Percentiles rank a stretch among this genome's conserved stretches.
These are phyloP conservation scores for Ardeotis arabs DNA, from an alignment of 2,113 vertebrate species.

Conservation along the genomic window DNA sequence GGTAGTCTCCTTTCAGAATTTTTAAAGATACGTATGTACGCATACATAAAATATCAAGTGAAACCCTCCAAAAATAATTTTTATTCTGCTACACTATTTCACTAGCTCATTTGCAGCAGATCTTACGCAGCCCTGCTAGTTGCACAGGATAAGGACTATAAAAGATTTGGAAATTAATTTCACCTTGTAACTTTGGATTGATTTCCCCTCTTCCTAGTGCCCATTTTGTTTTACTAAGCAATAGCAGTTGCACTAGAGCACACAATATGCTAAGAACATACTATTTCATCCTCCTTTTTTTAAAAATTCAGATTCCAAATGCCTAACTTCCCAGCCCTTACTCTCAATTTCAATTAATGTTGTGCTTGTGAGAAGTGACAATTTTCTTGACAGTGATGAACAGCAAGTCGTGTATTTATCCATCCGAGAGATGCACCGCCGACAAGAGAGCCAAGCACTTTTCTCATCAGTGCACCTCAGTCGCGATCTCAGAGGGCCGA, in stretches of 20 bases:
- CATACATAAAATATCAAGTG: neutral
- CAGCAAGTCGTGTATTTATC: constrained; percentile 40
- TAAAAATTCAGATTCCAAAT: neutral
- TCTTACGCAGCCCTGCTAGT: neutral
- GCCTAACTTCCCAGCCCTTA: neutral
- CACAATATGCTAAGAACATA: neutral
- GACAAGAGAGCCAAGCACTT: constrained; percentile 32
- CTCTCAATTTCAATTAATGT: constrained; percentile 49
- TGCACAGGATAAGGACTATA: neutral
- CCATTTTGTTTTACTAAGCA: neutral
- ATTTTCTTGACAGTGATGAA: constrained; percentile 44
- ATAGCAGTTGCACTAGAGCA: neutral
- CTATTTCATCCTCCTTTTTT: neutral
- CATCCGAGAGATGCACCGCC: neutral
- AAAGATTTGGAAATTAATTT: neutral
- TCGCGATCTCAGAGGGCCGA: neutral
- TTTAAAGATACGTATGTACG: neutral
- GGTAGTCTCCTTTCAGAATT: neutral
- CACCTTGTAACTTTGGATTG: neutral
- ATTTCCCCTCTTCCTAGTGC: neutral
- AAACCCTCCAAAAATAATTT: neutral
- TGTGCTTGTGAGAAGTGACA: constrained; percentile 12
- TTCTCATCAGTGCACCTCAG: constrained; percentile 1
- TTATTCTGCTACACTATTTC: neutral
- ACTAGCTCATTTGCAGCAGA: neutral